These are phyloP conservation scores for Polyommatus icarus DNA, from an alignment of 2,888 invertebrate genomes.

Conservation along the genomic window DNA sequence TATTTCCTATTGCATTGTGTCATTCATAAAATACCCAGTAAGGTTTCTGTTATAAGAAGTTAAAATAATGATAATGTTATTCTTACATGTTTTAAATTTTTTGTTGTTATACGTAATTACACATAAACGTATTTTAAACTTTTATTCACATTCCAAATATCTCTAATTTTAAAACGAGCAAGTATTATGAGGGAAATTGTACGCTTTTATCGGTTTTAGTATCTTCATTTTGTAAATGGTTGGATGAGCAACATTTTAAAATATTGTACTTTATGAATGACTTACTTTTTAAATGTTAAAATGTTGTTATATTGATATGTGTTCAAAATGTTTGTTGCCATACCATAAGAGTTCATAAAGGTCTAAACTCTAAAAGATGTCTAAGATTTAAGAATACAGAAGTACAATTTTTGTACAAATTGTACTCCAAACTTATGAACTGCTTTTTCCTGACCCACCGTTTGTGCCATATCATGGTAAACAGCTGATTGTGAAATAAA, in stretches of 20 bases:
- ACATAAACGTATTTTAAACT: neutral
- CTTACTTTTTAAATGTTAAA: neutral
- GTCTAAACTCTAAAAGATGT: too few relatives aligned
- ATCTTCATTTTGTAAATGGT: neutral
- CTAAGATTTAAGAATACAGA: neutral
- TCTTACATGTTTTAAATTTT: neutral
- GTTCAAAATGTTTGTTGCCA: neutral
- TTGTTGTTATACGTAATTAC: neutral
- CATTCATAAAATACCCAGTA: constrained; percentile 10
- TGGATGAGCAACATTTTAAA: too few relatives aligned
- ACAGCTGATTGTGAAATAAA: constrained; percentile 39
- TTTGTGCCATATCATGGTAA: constrained; percentile 42
- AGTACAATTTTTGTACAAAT: neutral
- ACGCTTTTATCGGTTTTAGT: neutral
- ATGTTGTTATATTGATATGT: neutral
- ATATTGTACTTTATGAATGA: too few relatives aligned
- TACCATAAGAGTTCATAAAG: neutral
- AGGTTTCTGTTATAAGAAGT: neutral
- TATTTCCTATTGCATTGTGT: neutral
- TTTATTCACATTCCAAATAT: neutral
- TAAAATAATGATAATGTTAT: neutral
- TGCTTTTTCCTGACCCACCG: constrained; percentile 34
- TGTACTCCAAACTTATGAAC: neutral
- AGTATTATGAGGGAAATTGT: neutral
- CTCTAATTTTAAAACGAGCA: neutral